These are phyloP conservation scores for Cebus imitator DNA, from an alignment of 2,113 vertebrate species.

Conservation along the genomic window DNA sequence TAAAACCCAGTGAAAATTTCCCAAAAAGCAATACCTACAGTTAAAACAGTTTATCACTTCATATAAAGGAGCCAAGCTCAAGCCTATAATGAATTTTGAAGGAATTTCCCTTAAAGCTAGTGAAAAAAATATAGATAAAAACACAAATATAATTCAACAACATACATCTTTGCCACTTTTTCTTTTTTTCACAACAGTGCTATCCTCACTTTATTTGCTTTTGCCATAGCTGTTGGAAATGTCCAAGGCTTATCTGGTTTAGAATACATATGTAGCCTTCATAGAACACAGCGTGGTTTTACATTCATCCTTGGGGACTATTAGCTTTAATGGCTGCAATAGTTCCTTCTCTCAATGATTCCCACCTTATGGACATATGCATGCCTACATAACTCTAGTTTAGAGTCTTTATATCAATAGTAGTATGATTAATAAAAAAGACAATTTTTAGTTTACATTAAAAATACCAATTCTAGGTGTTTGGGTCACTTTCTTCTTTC, in stretches of 20 bases:
- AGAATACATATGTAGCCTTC: neutral
- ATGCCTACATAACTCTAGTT: neutral
- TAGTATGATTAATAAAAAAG: neutral
- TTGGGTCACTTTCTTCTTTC: neutral
- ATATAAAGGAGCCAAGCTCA: slow-evolving; percentile 10
- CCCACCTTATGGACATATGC: neutral
- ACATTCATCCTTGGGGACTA: neutral
- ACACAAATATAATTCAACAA: slow-evolving; percentile 24
- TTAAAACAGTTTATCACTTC: slow-evolving; percentile 47
- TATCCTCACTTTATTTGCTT: neutral
- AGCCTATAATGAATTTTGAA: slow-evolving; percentile 55
- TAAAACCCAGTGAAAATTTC: slow-evolving; percentile 35
- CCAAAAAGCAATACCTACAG: slow-evolving; percentile 22
- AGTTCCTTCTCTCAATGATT: neutral
- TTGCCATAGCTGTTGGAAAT: neutral
- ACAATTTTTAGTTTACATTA: neutral
- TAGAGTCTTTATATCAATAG: neutral
- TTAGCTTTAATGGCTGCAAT: neutral
- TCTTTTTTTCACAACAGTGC: neutral
- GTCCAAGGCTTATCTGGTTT: neutral
- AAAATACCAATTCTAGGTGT: neutral
- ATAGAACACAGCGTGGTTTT: neutral
- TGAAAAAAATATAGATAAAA: slow-evolving; percentile 50
- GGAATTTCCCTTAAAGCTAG: slow-evolving; percentile 39
- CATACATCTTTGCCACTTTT: neutral